Conservation (phyloP, 2,888 invertebrate species). For the Drosophila ustulata region DNA sequence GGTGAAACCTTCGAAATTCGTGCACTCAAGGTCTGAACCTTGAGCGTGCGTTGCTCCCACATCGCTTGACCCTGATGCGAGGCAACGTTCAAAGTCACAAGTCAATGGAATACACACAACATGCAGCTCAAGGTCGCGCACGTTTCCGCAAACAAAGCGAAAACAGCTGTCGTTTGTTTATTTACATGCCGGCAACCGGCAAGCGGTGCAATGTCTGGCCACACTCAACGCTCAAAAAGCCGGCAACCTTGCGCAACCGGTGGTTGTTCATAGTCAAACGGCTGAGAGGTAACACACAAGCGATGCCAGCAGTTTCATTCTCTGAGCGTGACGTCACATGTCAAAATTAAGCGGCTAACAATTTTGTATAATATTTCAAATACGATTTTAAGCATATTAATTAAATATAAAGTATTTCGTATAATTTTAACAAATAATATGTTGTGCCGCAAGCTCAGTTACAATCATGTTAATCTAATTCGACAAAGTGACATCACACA, state of each 20-base stretch:
- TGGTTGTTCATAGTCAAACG: slow-evolving; percentile 9
- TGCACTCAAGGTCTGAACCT: slow-evolving; percentile 75
- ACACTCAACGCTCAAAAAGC: slow-evolving; percentile 14
- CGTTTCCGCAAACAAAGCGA: slow-evolving; percentile 66
- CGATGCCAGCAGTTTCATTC: neutral
- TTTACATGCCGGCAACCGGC: slow-evolving; percentile 46
- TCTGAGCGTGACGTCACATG: slow-evolving; percentile 11
- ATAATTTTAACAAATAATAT: no score
- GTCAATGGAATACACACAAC: slow-evolving; percentile 50
- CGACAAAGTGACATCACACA: slow-evolving; percentile 19
- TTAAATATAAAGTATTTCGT: no score
- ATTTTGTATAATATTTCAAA: fast-evolving
- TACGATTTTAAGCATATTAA: neutral
- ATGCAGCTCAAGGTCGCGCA: slow-evolving; percentile 60
- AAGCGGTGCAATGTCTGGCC: slow-evolving; percentile 26
- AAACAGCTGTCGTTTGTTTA: slow-evolving; percentile 43
- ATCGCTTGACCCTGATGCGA: slow-evolving; percentile 56
- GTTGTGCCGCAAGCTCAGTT: no score
- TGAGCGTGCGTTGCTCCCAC: slow-evolving; percentile 73
- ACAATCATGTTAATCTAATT: neutral
- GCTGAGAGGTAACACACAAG: slow-evolving; percentile 17
- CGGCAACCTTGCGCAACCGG: slow-evolving; percentile 32
- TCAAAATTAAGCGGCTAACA: neutral
- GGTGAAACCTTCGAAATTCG: slow-evolving; percentile 75
- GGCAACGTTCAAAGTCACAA: slow-evolving; percentile 69